Evolutionary conservation across 2,113 vertebrate species (phyloP).

Genomic region (Rhinolophus sinicus): DNA sequence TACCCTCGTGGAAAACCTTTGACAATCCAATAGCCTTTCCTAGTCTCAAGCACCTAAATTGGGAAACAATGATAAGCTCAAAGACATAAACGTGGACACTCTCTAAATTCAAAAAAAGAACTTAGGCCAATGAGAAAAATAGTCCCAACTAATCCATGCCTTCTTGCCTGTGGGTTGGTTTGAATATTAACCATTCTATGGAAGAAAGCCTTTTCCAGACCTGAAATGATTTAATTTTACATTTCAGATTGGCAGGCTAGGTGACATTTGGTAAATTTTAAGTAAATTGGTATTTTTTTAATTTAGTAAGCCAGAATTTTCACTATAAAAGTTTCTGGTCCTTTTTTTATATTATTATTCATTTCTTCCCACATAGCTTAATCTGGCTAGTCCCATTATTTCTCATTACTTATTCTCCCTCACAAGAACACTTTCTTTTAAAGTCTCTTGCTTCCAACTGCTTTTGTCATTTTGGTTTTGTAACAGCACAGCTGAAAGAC

Average conservation of each 20-base stretch:
- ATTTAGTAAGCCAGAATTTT: slow-evolving; percentile 42
- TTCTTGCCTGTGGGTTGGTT: background rate
- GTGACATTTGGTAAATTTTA: slow-evolving; percentile 28
- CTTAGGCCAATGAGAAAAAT: background rate
- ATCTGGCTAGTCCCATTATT: background rate
- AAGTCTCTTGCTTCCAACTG: background rate
- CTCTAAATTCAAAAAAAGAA: slow-evolving; percentile 7
- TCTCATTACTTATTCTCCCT: background rate
- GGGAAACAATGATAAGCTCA: slow-evolving; percentile 9
- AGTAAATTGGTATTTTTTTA: background rate
- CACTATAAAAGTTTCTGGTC: background rate
- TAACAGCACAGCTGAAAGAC: background rate
- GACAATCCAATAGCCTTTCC: background rate
- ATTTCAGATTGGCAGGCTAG: slow-evolving; percentile 3
- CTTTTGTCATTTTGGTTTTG: slow-evolving; percentile 36
- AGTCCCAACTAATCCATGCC: background rate
- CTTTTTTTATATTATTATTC: background rate
- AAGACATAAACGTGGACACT: slow-evolving; percentile 27
- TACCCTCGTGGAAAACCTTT: background rate
- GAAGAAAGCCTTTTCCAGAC: slow-evolving; percentile 19
- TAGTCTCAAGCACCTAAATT: background rate
- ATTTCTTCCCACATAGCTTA: background rate
- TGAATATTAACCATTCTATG: slow-evolving; percentile 19
- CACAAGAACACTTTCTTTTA: background rate
- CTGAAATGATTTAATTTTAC: background rate